phyloP scores from a whole-genome alignment of 2,113 vertebrate genomes.

The Synodontis membranacea region DNA sequence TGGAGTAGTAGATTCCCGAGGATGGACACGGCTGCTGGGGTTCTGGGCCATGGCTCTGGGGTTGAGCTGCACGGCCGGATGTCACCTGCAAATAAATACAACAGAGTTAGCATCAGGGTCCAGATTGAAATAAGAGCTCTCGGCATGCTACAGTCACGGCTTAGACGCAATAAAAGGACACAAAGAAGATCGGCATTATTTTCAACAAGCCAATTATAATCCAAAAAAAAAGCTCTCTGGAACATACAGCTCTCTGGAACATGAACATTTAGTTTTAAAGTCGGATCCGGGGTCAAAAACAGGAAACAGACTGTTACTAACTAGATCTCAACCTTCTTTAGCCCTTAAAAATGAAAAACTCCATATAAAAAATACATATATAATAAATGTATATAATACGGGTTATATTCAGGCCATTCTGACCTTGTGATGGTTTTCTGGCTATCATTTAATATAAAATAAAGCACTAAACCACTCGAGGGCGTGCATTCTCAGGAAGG shows the following conservation, averaged over 20 bases:
- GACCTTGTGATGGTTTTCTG: not conserved
- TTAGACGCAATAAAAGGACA: not conserved
- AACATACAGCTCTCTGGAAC: not conserved
- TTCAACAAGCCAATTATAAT: not conserved
- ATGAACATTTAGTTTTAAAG: not conserved
- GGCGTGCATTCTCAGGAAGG: not conserved
- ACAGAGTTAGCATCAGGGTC: not conserved
- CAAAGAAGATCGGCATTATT: not conserved
- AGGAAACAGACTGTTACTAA: not conserved
- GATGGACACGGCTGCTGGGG: constrained; percentile 65
- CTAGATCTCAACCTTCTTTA: not conserved
- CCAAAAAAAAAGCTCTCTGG: not conserved
- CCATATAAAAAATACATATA: no score
- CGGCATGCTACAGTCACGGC: not conserved
- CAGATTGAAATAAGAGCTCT: not conserved
- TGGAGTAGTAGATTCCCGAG: constrained; percentile 85
- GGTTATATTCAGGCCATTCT: not conserved
- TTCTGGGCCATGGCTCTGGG: constrained; percentile 79
- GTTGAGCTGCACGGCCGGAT: constrained; percentile 75
- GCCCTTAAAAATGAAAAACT: not conserved
- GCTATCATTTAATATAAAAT: not conserved
- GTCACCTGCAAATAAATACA: constrained; percentile 73
- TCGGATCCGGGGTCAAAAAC: not conserved
- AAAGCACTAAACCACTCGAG: not conserved
- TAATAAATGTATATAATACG: no score